Conservation (phyloP, 1,140 invertebrate species). For the Leucophenga varia region DNA sequence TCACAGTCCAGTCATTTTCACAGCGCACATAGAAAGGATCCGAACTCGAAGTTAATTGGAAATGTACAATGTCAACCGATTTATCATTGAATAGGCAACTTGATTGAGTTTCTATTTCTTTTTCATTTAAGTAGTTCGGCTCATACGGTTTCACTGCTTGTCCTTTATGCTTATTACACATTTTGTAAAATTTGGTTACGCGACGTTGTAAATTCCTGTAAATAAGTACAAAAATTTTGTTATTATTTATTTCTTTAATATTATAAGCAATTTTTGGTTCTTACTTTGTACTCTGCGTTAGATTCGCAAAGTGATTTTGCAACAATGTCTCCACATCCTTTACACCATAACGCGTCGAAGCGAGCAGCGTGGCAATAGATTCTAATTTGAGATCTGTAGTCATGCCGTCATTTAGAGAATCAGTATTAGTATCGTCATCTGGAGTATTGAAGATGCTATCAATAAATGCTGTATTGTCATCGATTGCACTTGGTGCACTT, state of each 20-base stretch:
- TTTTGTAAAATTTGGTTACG: slow-evolving; percentile 1
- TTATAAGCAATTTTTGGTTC: not conserved
- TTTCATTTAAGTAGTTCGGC: too few species aligned
- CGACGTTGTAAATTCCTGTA: slow-evolving; percentile 6
- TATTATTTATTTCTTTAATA: not conserved
- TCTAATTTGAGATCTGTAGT: too few species aligned
- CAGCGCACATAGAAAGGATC: slow-evolving; percentile 66
- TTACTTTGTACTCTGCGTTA: slow-evolving; percentile 29
- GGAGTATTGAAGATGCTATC: too few species aligned
- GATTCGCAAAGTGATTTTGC: slow-evolving; percentile 3
- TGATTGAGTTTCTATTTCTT: too few species aligned
- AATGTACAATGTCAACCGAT: too few species aligned
- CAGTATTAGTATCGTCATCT: too few species aligned
- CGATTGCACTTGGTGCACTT: too few species aligned
- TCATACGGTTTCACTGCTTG: too few species aligned
- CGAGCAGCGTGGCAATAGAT: slow-evolving; percentile 37
- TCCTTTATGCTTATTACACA: too few species aligned
- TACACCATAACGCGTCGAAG: slow-evolving; percentile 23
- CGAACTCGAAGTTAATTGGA: slow-evolving; percentile 28
- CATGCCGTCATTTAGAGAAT: too few species aligned
- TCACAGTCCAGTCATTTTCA: slow-evolving; percentile 65
- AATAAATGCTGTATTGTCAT: too few species aligned
- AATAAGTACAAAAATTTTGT: not conserved
- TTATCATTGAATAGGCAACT: too few species aligned
- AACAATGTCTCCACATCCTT: slow-evolving; percentile 6